Percentiles rank a stretch among this genome's conserved stretches.
Evolutionary conservation across 2,797 vertebrate species (phyloP).

Genomic region (Cuculus canorus): DNA sequence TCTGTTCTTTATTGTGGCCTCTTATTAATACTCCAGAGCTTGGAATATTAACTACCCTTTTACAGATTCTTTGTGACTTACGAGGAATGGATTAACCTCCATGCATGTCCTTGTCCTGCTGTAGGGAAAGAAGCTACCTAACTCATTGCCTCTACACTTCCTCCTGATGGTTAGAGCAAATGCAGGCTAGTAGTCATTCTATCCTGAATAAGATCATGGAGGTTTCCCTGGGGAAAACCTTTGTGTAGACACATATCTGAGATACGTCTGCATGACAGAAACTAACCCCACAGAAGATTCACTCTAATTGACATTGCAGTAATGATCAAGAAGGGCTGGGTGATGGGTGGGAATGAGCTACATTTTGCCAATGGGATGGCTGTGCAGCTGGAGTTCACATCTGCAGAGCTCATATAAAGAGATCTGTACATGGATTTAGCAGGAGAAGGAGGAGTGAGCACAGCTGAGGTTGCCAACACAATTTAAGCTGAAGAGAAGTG

Average conservation of each 20-base stretch:
- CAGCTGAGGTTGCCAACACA: background rate
- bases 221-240: background rate
- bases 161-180: background rate
- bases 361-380: background rate
- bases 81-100: background rate
- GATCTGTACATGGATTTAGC: background rate
- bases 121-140: background rate
- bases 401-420: background rate
- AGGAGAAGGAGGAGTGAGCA: background rate
- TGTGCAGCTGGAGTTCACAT: constrained; percentile 10
- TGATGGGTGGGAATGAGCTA: background rate
- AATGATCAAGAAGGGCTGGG: background rate
- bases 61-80: background rate
- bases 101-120: background rate
- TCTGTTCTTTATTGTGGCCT: background rate
- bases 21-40: background rate
- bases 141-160: background rate
- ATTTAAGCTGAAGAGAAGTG: background rate
- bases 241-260: background rate
- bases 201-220: background rate
- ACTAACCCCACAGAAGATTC: background rate
- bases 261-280: background rate
- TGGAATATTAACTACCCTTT: background rate
- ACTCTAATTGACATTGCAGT: background rate
- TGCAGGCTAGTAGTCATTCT: background rate